These are phyloP conservation scores for Drosophila peninsularis DNA, from an alignment of 2,888 invertebrate species.

Conservation along the genomic window DNA sequence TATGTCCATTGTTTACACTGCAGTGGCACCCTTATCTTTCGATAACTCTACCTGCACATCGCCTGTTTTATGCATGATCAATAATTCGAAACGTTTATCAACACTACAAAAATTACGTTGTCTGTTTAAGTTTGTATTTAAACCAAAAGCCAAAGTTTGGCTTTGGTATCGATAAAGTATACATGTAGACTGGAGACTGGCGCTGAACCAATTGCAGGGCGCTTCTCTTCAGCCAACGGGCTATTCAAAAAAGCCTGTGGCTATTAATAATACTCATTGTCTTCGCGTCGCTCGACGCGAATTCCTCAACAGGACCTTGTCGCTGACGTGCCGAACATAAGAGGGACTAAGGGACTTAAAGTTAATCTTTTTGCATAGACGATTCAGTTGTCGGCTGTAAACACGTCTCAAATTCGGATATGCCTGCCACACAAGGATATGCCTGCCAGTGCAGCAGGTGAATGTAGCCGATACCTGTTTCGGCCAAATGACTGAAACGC, in stretches of 20 bases:
- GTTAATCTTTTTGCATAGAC: slow-evolving; percentile 17
- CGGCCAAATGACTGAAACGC: background rate
- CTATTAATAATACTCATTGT: background rate
- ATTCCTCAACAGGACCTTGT: too few relatives aligned
- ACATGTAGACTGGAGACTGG: background rate
- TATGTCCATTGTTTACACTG: background rate
- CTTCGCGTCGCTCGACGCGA: too few relatives aligned
- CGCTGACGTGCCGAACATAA: slow-evolving; percentile 24
- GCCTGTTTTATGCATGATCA: too few relatives aligned
- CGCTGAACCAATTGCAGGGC: background rate
- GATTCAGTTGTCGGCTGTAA: background rate
- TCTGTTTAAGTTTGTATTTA: background rate
- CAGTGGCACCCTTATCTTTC: too few relatives aligned
- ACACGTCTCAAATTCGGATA: slow-evolving; percentile 29
- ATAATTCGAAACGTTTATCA: too few relatives aligned
- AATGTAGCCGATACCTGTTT: background rate
- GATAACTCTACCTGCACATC: too few relatives aligned
- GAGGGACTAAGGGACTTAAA: slow-evolving; percentile 16
- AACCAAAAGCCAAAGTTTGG: background rate
- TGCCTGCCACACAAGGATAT: slow-evolving; percentile 32
- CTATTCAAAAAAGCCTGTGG: background rate
- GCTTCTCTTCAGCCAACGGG: background rate
- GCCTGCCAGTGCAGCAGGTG: slow-evolving; percentile 46
- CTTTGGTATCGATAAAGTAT: background rate
- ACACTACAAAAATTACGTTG: background rate